A percentile compares a stretch with the other conserved stretches of the same genome.
Evolutionary conservation across 2,113 vertebrate genomes (phyloP).

Genomic region (Butastur rufipennis): DNA sequence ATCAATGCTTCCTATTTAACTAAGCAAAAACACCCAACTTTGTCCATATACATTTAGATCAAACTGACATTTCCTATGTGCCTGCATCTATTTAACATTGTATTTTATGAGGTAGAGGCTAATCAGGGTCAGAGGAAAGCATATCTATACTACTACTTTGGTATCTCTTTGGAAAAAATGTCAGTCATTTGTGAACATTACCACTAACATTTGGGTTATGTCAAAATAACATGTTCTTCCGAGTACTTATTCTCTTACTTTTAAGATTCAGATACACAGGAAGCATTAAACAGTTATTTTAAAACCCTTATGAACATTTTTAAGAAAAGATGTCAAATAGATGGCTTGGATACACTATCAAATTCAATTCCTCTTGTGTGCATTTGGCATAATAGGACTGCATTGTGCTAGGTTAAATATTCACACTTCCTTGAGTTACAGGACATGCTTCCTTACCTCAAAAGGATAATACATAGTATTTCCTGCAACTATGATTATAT

Average conservation of each 20-base stretch:
- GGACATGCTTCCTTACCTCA: not conserved
- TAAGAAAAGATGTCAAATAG: not conserved
- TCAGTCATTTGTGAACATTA: not conserved
- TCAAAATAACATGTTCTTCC: not conserved
- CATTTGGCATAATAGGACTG: fast-evolving
- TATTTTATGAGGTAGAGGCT: not conserved
- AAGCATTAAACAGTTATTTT: not conserved
- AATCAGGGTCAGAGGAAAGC: not conserved
- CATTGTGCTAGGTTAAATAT: not conserved
- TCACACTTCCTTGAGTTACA: not conserved
- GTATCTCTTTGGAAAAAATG: not conserved
- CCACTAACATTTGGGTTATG: not conserved
- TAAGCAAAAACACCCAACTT: not conserved
- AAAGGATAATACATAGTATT: not conserved
- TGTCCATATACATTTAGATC: not conserved
- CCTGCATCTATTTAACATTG: not conserved
- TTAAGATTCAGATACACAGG: not conserved
- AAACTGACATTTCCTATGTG: not conserved
- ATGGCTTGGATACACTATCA: not conserved
- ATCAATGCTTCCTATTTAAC: not conserved
- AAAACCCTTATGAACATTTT: not conserved
- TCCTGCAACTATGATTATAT: not conserved
- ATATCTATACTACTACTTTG: not conserved
- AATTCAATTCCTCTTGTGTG: not conserved
- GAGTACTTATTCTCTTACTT: not conserved